Conservation (phyloP, 2,113 vertebrate species). For the Leucoraja erinaceus region DNA sequence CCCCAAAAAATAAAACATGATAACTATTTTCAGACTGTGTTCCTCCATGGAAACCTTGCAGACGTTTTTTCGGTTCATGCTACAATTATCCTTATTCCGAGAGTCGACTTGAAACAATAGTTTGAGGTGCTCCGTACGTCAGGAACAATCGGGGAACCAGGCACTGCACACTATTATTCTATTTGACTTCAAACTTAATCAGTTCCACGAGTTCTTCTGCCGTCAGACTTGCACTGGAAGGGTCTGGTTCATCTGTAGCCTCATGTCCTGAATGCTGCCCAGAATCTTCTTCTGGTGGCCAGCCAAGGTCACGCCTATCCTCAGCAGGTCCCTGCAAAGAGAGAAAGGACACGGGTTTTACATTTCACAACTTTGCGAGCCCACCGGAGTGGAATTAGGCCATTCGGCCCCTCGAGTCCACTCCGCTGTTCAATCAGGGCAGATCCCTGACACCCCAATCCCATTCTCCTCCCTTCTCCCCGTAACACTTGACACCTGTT, state of each 20-base stretch:
- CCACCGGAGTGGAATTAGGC: too few relatives aligned
- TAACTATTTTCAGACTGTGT: slow-evolving; percentile 29
- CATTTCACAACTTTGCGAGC: too few relatives aligned
- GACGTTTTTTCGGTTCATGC: slow-evolving; percentile 28
- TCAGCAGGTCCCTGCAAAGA: slow-evolving; percentile 79
- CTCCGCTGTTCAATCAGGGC: too few relatives aligned
- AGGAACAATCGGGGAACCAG: slow-evolving; percentile 29
- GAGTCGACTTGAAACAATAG: slow-evolving; percentile 10
- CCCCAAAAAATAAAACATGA: neutral
- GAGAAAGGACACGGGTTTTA: neutral
- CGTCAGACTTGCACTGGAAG: slow-evolving; percentile 96
- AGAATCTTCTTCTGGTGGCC: slow-evolving; percentile 99
- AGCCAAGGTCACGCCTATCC: slow-evolving; percentile 94
- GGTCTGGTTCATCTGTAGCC: slow-evolving; percentile 98
- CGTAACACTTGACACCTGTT: too few relatives aligned
- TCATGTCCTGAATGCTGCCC: slow-evolving; percentile 98
- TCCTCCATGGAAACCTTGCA: slow-evolving; percentile 27
- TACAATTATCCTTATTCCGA: slow-evolving; percentile 36
- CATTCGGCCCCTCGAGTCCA: too few relatives aligned
- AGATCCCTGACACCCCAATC: too few relatives aligned
- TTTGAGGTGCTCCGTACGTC: slow-evolving; percentile 16
- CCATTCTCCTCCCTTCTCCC: too few relatives aligned
- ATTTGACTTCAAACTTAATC: slow-evolving; percentile 44
- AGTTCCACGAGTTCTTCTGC: slow-evolving; percentile 46
- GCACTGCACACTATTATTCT: slow-evolving; percentile 31